These are phyloP conservation scores for Camptogramma bilineatum DNA, from an alignment of 2,888 invertebrate species.

Conservation along the genomic window DNA sequence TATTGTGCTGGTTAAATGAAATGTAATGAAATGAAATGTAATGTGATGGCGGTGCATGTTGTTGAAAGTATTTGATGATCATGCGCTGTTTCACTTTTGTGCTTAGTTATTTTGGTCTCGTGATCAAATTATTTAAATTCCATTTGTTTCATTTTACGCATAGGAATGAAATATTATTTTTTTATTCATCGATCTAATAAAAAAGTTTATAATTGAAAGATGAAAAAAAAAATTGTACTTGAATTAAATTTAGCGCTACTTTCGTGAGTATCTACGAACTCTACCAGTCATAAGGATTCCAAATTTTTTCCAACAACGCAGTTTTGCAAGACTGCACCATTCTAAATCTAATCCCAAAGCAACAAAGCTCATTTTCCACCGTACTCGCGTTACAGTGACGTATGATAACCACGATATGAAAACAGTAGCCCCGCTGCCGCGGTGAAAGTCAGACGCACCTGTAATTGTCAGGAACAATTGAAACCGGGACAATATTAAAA, in stretches of 20 bases:
- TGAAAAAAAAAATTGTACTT: no score
- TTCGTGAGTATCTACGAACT: no score
- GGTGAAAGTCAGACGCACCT: slow-evolving; percentile 54
- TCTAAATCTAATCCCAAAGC: not conserved
- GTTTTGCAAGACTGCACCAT: not conserved
- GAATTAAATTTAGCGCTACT: no score
- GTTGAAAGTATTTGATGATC: not conserved
- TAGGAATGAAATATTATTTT: no score
- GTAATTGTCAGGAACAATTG: slow-evolving; percentile 54
- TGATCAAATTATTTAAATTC: no score
- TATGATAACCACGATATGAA: slow-evolving; percentile 8
- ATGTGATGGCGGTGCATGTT: not conserved
- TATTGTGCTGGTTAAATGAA: not conserved
- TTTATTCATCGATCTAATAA: no score
- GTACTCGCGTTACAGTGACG: not conserved
- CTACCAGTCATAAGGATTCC: no score
- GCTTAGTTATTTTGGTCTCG: not conserved
- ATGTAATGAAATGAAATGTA: no score
- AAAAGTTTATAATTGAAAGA: no score
- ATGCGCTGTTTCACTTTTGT: not conserved
- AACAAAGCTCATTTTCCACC: not conserved
- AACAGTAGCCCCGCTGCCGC: slow-evolving; percentile 29
- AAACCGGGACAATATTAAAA: slow-evolving; percentile 62
- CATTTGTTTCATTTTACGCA: no score
- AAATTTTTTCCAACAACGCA: not conserved